Percentiles rank a stretch among this genome's conserved stretches.
Evolutionary conservation across 2,888 invertebrate species (phyloP).

Genomic region (Diloba caeruleocephala): DNA sequence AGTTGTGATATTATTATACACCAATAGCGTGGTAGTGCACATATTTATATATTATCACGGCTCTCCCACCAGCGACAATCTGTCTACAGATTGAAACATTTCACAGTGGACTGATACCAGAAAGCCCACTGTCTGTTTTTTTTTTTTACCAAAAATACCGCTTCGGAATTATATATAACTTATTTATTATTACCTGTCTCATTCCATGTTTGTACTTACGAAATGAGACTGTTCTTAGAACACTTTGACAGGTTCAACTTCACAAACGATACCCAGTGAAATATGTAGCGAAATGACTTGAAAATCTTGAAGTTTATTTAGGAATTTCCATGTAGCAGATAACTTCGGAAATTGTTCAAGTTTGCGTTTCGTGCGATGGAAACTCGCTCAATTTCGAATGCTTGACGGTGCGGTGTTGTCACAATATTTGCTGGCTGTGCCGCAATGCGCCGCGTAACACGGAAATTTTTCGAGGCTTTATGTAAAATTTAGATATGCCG

Average conservation of each 20-base stretch:
- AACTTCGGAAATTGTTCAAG: conserved; percentile 52
- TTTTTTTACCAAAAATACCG: conserved; percentile 28
- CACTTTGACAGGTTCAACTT: conserved; percentile 29
- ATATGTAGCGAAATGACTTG: conserved; percentile 47
- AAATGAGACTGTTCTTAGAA: conserved; percentile 15
- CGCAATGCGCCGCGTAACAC: conserved; percentile 67
- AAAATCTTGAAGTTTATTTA: conserved; percentile 53
- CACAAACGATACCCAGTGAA: conserved; percentile 32
- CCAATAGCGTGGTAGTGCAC: conserved; percentile 38
- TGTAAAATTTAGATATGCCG: conserved; percentile 58
- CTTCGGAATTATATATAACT: too few relatives aligned
- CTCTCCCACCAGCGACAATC: conserved; percentile 43
- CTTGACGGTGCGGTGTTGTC: conserved; percentile 56
- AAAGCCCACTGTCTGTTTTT: conserved; percentile 19
- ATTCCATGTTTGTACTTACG: conserved; percentile 8
- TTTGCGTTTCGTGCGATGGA: conserved; percentile 41
- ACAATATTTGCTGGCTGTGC: conserved; percentile 64
- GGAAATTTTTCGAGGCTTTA: conserved; percentile 66
- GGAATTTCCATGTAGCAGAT: conserved; percentile 48
- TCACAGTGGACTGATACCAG: conserved; percentile 23
- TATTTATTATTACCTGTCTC: conserved; percentile 19
- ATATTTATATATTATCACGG: conserved; percentile 49
- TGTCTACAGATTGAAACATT: conserved; percentile 40
- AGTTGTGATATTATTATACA: conserved; percentile 28
- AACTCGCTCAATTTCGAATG: conserved; percentile 53